Evolutionary conservation across 2,797 vertebrate genomes (phyloP).

Genomic region (Takifugu rubripes): DNA sequence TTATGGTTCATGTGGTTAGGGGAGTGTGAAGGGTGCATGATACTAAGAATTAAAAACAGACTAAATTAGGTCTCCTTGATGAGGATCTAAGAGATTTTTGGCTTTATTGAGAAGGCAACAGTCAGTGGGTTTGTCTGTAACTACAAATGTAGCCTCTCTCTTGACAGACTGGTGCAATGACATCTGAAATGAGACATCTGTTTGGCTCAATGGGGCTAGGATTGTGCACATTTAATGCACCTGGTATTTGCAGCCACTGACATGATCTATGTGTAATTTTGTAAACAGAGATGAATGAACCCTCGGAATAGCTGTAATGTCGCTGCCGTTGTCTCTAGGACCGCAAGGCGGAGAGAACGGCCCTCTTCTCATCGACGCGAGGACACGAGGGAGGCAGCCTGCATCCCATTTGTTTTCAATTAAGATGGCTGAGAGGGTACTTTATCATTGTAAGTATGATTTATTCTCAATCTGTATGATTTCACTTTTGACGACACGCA

Average conservation of each 20-base stretch:
- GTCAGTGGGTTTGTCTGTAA: conserved; percentile 42
- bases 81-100: conserved; percentile 51
- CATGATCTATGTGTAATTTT: conserved; percentile 4
- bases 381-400: conserved; percentile 15
- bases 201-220: conserved; percentile 7
- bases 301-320: conserved; percentile 14
- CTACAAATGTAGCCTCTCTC: conserved; percentile 4
- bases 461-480: conserved; percentile 26
- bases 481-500: conserved; percentile 11
- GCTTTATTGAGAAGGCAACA: conserved; percentile 34
- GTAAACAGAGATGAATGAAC: conserved; percentile 26
- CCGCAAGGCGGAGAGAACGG: conserved; percentile 16
- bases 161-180: conserved; percentile 6
- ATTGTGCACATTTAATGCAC: neutral
- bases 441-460: conserved; percentile 57
- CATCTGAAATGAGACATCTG: conserved; percentile 37
- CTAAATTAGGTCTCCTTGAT: conserved; percentile 55
- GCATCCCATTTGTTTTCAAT: conserved; percentile 49
- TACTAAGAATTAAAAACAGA: conserved; percentile 43
- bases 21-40: neutral
- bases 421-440: conserved; percentile 36
- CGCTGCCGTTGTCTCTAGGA: conserved; percentile 15
- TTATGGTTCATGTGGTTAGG: conserved; percentile 7
- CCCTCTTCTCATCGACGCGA: conserved; percentile 16
- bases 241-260: conserved; percentile 2